A percentile compares a stretch with the other conserved stretches of the same genome.
phyloP scores from a whole-genome alignment of 2,113 vertebrate species.

The Girardinichthys multiradiatus region DNA sequence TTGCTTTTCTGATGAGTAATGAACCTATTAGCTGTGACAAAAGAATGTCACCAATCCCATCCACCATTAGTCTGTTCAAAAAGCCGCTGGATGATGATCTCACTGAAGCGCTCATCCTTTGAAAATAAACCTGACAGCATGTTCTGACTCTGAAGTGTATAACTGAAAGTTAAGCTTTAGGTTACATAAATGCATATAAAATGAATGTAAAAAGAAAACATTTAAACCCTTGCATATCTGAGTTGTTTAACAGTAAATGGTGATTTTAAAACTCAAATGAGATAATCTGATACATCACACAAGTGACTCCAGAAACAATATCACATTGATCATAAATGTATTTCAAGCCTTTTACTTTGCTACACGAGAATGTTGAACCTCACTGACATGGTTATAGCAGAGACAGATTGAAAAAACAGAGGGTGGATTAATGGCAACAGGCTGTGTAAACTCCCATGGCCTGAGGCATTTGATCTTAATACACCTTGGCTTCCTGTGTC shows the following conservation, averaged over 20 bases:
- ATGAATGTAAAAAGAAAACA: background rate
- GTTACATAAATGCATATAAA: background rate
- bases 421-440: slow-evolving; percentile 74
- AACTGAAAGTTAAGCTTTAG: background rate
- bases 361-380: slow-evolving; percentile 55
- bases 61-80: slow-evolving; percentile 35
- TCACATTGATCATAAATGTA: slow-evolving; percentile 39
- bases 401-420: slow-evolving; percentile 62
- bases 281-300: slow-evolving; percentile 13
- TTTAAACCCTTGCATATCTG: background rate
- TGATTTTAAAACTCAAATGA: slow-evolving; percentile 21
- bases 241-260: background rate
- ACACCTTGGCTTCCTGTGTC: slow-evolving; percentile 80
- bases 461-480: slow-evolving; percentile 68
- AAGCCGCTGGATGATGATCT: slow-evolving; percentile 3
- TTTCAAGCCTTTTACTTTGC: slow-evolving; percentile 25
- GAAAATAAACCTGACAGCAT: slow-evolving; percentile 4
- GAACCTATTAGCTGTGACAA: slow-evolving; percentile 54
- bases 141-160: background rate
- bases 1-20: slow-evolving; percentile 61
- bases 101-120: slow-evolving; percentile 31
- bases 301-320: slow-evolving; percentile 21
- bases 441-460: slow-evolving; percentile 82
- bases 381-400: slow-evolving; percentile 61
- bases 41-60: slow-evolving; percentile 55